Evolutionary conservation across 2,113 vertebrate species (phyloP).

Genomic region (Leptosomus discolor): DNA sequence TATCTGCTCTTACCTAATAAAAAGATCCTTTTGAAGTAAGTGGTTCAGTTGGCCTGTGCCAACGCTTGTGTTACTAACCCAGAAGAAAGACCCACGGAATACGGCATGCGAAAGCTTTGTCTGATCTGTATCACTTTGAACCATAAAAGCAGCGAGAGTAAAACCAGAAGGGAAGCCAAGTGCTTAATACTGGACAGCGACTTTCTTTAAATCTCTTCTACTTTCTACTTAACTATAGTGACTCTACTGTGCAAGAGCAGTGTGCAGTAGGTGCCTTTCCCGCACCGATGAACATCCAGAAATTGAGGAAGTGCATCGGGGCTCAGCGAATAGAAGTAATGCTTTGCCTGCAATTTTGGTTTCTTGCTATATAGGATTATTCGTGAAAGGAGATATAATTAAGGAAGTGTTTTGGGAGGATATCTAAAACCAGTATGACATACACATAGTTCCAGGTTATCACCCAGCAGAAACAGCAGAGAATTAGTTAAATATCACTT

Average conservation of each 20-base stretch:
- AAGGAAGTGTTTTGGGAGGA: not conserved
- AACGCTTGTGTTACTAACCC: not conserved
- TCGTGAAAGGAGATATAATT: not conserved
- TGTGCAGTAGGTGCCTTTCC: not conserved
- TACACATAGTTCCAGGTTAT: not conserved
- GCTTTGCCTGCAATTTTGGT: not conserved
- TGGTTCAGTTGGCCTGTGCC: not conserved
- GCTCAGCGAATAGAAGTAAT: not conserved
- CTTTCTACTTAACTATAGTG: not conserved
- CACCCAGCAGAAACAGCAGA: not conserved
- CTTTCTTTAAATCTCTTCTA: not conserved
- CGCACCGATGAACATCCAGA: not conserved
- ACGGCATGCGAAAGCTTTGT: not conserved
- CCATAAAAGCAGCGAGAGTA: not conserved
- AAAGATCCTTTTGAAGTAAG: conserved; percentile 22
- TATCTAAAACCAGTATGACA: not conserved
- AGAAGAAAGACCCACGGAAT: not conserved
- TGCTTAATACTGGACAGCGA: conserved; percentile 13
- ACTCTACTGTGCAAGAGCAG: accelerated
- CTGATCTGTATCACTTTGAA: conserved; percentile 5
- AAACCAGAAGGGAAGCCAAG: not conserved
- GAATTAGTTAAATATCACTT: not conserved
- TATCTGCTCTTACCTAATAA: conserved; percentile 12
- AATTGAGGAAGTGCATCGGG: accelerated
- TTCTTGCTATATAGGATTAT: not conserved